phyloP scores from a whole-genome alignment of 2,797 vertebrate genomes.

The Chrosomus eos region DNA sequence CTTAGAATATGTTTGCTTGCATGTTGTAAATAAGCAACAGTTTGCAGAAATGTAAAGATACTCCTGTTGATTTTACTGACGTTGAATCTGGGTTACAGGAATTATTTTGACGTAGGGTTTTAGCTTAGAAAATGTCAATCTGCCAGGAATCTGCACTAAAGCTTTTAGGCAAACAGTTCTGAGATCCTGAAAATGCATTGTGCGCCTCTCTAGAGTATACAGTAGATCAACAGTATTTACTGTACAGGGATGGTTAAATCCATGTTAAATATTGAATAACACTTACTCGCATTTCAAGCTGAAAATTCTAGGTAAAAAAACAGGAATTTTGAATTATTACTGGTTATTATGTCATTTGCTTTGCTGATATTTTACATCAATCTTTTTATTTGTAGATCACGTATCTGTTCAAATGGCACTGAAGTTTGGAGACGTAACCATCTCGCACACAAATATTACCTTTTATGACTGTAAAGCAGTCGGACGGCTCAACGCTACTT shows the following conservation, averaged over 20 bases:
- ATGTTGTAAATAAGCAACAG: background rate
- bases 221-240: constrained; percentile 10
- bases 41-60: background rate
- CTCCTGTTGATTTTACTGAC: constrained; percentile 11
- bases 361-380: background rate
- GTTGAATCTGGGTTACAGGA: constrained; percentile 24
- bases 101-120: constrained; percentile 24
- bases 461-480: constrained; percentile 87
- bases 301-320: background rate
- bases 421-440: constrained; percentile 81
- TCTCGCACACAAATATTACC: constrained; percentile 79
- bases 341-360: background rate
- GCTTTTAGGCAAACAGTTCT: constrained; percentile 22
- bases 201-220: background rate
- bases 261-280: constrained; percentile 26
- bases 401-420: constrained; percentile 78
- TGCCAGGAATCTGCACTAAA: background rate
- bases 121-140: constrained; percentile 24
- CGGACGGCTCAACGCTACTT: constrained; percentile 75
- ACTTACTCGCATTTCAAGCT: background rate
- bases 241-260: constrained; percentile 11
- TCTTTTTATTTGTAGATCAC: constrained; percentile 77
- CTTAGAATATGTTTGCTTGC: background rate
- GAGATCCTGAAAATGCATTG: constrained; percentile 2
- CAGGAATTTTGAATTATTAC: background rate